Percentiles rank a stretch among this genome's conserved stretches.
Conservation (phyloP, 2,797 vertebrate species). For the Mus spretus region DNA sequence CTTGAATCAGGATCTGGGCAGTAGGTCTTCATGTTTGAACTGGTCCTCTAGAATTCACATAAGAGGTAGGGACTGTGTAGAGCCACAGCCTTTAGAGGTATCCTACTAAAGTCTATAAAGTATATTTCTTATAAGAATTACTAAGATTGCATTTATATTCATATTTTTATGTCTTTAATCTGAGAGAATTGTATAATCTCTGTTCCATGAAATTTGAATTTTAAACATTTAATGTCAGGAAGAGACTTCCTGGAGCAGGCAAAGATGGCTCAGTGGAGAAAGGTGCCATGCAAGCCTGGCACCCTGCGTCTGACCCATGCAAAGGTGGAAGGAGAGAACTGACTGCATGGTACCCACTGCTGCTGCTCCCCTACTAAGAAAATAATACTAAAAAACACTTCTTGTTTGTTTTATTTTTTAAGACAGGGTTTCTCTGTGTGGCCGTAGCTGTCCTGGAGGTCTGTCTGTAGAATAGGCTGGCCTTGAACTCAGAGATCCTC, state of each 20-base stretch:
- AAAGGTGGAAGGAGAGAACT: not conserved
- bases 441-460: not conserved
- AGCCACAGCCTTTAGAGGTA: not conserved
- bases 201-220: slow-evolving; percentile 59
- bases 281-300: not conserved
- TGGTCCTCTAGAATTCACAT: not conserved
- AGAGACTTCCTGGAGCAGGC: not conserved
- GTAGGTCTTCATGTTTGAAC: slow-evolving; percentile 4
- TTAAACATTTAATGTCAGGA: slow-evolving; percentile 28
- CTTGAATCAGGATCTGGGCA: slow-evolving; percentile 11
- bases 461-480: not conserved
- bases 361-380: not conserved
- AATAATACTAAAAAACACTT: not conserved
- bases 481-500: not conserved
- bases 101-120: not conserved
- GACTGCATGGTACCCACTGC: not conserved
- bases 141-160: slow-evolving; percentile 59
- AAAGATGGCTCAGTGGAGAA: not conserved
- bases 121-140: slow-evolving; percentile 25
- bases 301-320: not conserved
- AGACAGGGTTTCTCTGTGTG: not conserved
- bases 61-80: slow-evolving; percentile 1
- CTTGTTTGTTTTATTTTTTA: not conserved
- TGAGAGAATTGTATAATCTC: not conserved
- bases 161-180: slow-evolving; percentile 57